phyloP scores from a whole-genome alignment of 1,140 invertebrate genomes.

The Microplitis mediator region DNA sequence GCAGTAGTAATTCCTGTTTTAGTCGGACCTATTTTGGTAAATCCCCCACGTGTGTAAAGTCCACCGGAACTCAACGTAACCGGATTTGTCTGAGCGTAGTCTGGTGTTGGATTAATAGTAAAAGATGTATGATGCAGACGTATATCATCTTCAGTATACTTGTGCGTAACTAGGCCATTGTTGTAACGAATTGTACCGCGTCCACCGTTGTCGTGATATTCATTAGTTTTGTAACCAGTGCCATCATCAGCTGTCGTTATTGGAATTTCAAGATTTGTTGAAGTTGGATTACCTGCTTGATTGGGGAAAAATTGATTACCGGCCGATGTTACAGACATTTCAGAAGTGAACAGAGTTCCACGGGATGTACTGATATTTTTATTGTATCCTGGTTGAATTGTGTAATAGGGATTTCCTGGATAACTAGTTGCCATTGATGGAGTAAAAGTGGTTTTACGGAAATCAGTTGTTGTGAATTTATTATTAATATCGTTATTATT shows the following conservation, averaged over 20 bases:
- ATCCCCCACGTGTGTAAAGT: slow-evolving; percentile 41
- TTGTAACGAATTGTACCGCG: slow-evolving; percentile 47
- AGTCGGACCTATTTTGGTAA: slow-evolving; percentile 56
- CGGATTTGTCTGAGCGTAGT: slow-evolving; percentile 28
- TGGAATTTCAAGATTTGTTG: neutral
- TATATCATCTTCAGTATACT: slow-evolving; percentile 43
- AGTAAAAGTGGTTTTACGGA: neutral
- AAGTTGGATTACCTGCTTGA: neutral
- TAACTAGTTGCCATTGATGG: neutral
- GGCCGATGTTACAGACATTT: neutral
- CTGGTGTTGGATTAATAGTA: slow-evolving; percentile 27
- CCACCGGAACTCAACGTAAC: neutral
- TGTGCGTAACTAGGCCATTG: slow-evolving; percentile 43
- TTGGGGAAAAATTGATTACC: slow-evolving; percentile 17
- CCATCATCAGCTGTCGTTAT: neutral
- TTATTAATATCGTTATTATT: no score
- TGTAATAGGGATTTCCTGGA: slow-evolving; percentile 1
- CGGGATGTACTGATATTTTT: neutral
- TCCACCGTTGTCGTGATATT: slow-evolving; percentile 48
- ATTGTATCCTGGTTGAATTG: slow-evolving; percentile 1
- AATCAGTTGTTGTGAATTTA: no score
- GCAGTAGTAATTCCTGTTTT: slow-evolving; percentile 56
- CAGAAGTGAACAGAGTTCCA: neutral
- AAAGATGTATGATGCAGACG: slow-evolving; percentile 33
- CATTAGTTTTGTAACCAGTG: slow-evolving; percentile 43